Evolutionary conservation across 2,113 vertebrate genomes (phyloP).

Genomic region (Madoqua kirkii): DNA sequence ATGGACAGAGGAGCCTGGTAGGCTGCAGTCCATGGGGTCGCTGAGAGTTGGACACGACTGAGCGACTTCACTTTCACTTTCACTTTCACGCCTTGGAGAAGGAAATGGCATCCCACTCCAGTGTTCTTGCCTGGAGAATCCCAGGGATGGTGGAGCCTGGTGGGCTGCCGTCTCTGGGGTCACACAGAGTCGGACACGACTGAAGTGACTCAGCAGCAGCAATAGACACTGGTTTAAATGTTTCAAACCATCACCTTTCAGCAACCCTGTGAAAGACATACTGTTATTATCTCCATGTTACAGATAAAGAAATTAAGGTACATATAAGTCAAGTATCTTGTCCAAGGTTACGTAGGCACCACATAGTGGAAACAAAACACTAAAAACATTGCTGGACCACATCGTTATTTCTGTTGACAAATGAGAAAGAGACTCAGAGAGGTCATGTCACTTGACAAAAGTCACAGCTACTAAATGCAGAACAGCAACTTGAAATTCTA

Average conservation of each 20-base stretch:
- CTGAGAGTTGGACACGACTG: too few relatives aligned
- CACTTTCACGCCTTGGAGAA: too few relatives aligned
- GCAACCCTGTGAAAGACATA: neutral
- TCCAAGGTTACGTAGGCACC: neutral
- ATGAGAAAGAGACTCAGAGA: neutral
- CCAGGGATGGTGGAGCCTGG: too few relatives aligned
- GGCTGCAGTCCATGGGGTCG: too few relatives aligned
- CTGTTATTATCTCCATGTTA: neutral
- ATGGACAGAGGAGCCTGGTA: rapidly evolving
- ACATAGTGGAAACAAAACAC: neutral
- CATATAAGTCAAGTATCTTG: neutral
- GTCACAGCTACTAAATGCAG: neutral
- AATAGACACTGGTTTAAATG: neutral
- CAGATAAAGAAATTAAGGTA: neutral
- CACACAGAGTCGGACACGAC: too few relatives aligned
- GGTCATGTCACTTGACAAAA: neutral
- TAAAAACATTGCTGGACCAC: neutral
- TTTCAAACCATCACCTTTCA: neutral
- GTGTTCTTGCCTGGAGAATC: too few relatives aligned
- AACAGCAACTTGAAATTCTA: neutral
- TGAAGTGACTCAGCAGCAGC: too few relatives aligned
- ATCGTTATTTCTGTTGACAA: neutral
- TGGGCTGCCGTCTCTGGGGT: too few relatives aligned
- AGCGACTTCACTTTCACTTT: too few relatives aligned
- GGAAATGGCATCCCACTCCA: too few relatives aligned